Percentiles rank a stretch among this genome's conserved stretches.
phyloP scores from a whole-genome alignment of 2,113 vertebrate species.

The Axis porcinus region DNA sequence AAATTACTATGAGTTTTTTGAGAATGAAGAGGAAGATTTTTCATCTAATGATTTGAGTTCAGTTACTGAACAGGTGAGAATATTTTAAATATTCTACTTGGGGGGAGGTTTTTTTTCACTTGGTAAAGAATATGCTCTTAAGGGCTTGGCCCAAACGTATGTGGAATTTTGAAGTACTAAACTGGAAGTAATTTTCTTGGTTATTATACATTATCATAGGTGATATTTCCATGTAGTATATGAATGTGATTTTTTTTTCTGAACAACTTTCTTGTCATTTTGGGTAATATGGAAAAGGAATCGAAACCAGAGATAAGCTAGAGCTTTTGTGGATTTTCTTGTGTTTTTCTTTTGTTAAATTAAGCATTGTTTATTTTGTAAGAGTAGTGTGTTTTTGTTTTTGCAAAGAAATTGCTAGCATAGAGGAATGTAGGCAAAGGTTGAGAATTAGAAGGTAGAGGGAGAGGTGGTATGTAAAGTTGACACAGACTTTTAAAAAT shows the following conservation, averaged over 20 bases:
- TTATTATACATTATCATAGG: neutral
- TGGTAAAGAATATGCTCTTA: neutral
- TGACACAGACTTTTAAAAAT: neutral
- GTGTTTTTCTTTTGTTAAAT: neutral
- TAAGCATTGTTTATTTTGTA: slow-evolving; percentile 30
- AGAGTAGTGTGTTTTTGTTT: neutral
- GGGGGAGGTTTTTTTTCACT: neutral
- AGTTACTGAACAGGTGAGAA: slow-evolving; percentile 93
- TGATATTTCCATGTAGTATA: neutral
- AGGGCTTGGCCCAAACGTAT: neutral
- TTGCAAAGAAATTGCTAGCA: neutral
- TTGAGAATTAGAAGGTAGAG: slow-evolving; percentile 1
- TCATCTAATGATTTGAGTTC: slow-evolving; percentile 98
- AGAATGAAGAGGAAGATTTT: slow-evolving; percentile 94
- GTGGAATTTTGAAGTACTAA: slow-evolving; percentile 30
- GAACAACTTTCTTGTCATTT: neutral
- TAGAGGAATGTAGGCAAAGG: neutral
- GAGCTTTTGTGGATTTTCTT: neutral
- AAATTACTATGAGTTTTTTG: slow-evolving; percentile 96
- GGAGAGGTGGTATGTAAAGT: neutral
- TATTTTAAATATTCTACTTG: slow-evolving; percentile 52
- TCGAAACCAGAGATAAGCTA: neutral
- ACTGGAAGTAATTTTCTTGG: neutral
- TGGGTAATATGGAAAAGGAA: neutral
- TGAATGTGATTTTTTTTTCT: neutral